phyloP scores from a whole-genome alignment of 2,797 vertebrate genomes.

The Psittacula echo region DNA sequence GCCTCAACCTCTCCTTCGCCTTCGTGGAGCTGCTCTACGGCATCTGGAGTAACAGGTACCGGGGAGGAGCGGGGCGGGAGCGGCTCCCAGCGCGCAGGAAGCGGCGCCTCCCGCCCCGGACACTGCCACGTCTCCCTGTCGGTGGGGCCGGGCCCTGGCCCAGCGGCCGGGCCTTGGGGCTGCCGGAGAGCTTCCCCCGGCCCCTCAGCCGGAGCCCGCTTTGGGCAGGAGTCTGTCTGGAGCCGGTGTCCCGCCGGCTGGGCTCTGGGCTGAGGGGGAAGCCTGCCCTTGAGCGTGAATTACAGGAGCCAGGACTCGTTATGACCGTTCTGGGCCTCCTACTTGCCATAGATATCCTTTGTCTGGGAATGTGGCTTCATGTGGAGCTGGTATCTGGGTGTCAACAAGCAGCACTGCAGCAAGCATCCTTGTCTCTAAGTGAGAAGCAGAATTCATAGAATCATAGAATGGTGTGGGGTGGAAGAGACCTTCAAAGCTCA shows the following conservation, averaged over 20 bases:
- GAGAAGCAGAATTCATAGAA: not conserved
- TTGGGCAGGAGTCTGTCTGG: not conserved
- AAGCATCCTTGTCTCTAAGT: too few species aligned
- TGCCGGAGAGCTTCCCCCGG: not conserved
- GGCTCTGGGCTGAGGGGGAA: not conserved
- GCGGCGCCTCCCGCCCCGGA: not conserved
- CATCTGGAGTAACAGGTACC: slow-evolving; percentile 98
- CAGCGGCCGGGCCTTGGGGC: not conserved
- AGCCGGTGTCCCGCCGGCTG: rapidly evolving
- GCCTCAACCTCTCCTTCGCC: slow-evolving; percentile 94
- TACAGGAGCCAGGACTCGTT: not conserved
- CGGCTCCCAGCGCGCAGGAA: not conserved
- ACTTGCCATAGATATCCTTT: not conserved
- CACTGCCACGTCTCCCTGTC: slow-evolving; percentile 25
- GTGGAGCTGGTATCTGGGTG: too few species aligned
- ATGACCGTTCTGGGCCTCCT: too few species aligned
- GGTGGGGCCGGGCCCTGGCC: not conserved
- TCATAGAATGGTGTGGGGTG: too few species aligned
- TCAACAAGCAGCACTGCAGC: too few species aligned
- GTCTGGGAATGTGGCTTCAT: not conserved
- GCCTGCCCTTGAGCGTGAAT: not conserved
- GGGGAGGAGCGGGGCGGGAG: not conserved
- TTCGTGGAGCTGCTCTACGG: slow-evolving; percentile 94
- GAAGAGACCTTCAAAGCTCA: not conserved
- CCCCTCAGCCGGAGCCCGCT: not conserved